A percentile compares a stretch with the other conserved stretches of the same genome.
Evolutionary conservation across 2,113 vertebrate species (phyloP).

Genomic region (Psilopogon haemacephalus): DNA sequence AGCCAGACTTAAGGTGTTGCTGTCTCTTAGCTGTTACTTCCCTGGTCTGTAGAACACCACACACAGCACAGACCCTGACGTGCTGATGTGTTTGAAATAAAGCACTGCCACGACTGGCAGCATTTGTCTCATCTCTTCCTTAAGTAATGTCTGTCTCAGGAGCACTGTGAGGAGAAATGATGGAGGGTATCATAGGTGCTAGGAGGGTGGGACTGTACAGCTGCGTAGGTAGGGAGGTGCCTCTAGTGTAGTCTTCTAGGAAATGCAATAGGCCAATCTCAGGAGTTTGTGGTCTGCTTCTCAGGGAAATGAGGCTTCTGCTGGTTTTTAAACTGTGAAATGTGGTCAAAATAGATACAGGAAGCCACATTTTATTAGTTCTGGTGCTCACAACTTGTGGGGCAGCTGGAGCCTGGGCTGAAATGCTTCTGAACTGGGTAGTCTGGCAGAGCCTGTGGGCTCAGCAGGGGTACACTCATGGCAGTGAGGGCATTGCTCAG

Average conservation of each 20-base stretch:
- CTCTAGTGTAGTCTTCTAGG: background rate
- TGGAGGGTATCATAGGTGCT: background rate
- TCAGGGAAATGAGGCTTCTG: background rate
- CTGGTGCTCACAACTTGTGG: background rate
- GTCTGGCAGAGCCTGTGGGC: background rate
- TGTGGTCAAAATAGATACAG: background rate
- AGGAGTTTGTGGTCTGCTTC: background rate
- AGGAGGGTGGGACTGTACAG: background rate
- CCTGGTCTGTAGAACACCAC: background rate
- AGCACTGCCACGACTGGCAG: conserved; percentile 40
- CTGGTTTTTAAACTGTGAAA: background rate
- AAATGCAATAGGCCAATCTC: background rate
- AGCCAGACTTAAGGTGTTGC: conserved; percentile 8
- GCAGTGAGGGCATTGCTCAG: accelerated
- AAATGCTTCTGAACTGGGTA: background rate
- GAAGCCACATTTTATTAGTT: background rate
- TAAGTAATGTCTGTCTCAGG: conserved; percentile 22
- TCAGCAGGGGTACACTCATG: background rate
- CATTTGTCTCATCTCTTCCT: conserved; percentile 24
- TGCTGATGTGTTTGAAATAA: conserved; percentile 44
- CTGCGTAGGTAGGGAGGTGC: background rate
- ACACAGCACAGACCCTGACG: background rate
- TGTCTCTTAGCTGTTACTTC: conserved; percentile 4
- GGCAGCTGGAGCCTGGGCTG: background rate
- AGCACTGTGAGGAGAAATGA: conserved; percentile 33